Base-by-base conservation (phyloP, 2,888 invertebrate genomes). In the Oligia fasciuncula region DNA sequence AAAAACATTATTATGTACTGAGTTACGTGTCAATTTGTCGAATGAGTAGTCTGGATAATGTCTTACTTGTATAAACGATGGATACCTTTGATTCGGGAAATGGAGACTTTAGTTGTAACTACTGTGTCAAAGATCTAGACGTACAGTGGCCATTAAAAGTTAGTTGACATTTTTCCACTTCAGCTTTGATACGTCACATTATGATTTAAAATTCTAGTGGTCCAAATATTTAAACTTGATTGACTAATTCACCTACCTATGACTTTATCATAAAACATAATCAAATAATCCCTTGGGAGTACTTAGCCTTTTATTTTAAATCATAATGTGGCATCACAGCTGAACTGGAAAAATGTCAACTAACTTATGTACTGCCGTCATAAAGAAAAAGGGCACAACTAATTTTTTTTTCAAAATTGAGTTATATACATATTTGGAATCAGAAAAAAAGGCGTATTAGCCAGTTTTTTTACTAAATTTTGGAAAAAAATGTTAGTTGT, bases 51-150 rank as follows among this genome's bases (percentile, higher is more conserved):
- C 67, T 14, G 51, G 14, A 35, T 54, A n/a, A 54, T 76, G 35
- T 78, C 40, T 77, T 72, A 40, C 35, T 46, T 14, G 67, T 75
- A 29, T 69, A 62, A 54, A 65, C 29, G 13, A 35, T n/a, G n/a
- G 17, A 17, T 51, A n/a, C 17, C n/a, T 54, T 67, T n/a, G 0
- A 3, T 70, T 69, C 4, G 9, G 46, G 14, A 40, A 49, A 60
- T 19, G 65, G 11, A 9, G 3, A 40, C 43, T 60, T 43, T 69
- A 46, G 46, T 46, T 49, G 13, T 3, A 43, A 46, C 72, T 60
- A 72, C 29, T 4, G 72, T 73, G 57, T 63, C 51, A 40, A 49
- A 60, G 57, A 71, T 54, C 4, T 46, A 73, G n/a, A 62, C 5
- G 17, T 19, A 19, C 13, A 57, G 11, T 23, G 23, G 57, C 57